Base-by-base conservation (phyloP, 2,888 invertebrate genomes). In the Campopleginae sp. region DNA sequence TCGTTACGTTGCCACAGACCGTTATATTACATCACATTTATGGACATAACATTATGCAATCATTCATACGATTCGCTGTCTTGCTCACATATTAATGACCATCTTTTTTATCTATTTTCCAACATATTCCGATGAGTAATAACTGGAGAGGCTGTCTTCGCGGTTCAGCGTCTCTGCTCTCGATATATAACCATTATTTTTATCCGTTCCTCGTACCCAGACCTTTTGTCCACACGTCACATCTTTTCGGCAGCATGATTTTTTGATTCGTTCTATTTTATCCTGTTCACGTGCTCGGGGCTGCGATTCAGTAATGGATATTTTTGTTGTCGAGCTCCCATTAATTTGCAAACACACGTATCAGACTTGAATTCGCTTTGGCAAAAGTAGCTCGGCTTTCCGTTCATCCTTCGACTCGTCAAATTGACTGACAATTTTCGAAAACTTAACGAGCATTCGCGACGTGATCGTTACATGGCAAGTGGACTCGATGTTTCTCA, bases 41-140 rank as follows among this genome's bases (percentile, higher is more conserved):
- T 31, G 27, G 8, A 14, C 33, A 33, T 65, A 33, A 23, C 19
- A 63, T 51, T n/a, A 51, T 51, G 19, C n/a, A 17, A n/a, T 27
- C 51, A 19, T 51, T 71, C 51, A 33, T 19, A 14, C 7, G 44
- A 61, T 61, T 61, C 33, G 10, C 19, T 65, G 12, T 76, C 65
- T 71, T 48, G 48, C 76, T 76, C 76, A 76, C 66, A 71, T 72
- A 80, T 84, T 58, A 84, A 77, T 72, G 72, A 66, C 65, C 76
- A 38, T 48, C 66, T 66, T 84, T 84, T 72, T 72, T 48, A 8
- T 65, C 66, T 48, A 71, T 80, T 66, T 38, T 44, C 38, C 71
- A 76, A 61, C 46, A 54, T 33, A 68, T 63, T 80, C 19, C 27
- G 63, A 70, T 42, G 54, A 46, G 19, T 70, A 80, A 84, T 75